Conservation (phyloP, 2,113 vertebrate species). For the Nesogale talazaci region DNA sequence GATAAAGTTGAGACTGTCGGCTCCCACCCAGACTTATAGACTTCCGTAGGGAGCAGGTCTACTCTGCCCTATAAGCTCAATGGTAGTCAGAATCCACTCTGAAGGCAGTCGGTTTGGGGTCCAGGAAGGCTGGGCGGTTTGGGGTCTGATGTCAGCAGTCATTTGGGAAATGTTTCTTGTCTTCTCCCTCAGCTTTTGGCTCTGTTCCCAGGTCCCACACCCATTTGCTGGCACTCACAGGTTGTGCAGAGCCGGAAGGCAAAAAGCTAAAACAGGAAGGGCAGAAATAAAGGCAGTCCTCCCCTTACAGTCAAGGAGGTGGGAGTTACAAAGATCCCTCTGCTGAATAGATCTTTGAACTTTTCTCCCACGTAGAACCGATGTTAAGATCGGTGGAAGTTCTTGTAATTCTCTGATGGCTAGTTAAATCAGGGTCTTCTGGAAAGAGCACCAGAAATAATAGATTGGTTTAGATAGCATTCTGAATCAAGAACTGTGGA, state of each 20-base stretch:
- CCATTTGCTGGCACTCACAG: slow-evolving; percentile 51
- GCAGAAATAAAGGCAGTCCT: neutral
- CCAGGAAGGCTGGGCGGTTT: neutral
- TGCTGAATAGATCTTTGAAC: slow-evolving; percentile 44
- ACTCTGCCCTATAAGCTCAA: too few relatives aligned
- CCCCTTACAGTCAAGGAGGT: neutral
- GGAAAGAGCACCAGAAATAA: neutral
- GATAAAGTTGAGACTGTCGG: too few relatives aligned
- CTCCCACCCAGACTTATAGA: too few relatives aligned
- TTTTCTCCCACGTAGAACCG: slow-evolving; percentile 36
- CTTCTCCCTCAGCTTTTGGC: slow-evolving; percentile 38
- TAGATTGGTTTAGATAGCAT: neutral
- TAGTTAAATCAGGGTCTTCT: neutral
- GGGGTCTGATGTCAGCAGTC: slow-evolving; percentile 51
- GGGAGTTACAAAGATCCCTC: slow-evolving; percentile 54
- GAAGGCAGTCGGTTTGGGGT: too few relatives aligned
- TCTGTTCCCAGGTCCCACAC: slow-evolving; percentile 28
- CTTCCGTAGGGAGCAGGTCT: too few relatives aligned
- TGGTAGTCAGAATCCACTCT: too few relatives aligned
- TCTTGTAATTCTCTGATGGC: neutral
- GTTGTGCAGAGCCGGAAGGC: slow-evolving; percentile 47
- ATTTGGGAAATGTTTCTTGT: slow-evolving; percentile 52
- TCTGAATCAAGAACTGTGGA: slow-evolving; percentile 12
- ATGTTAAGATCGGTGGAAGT: slow-evolving; percentile 51
- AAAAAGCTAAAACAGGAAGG: slow-evolving; percentile 10